Evolutionary conservation across 1,140 invertebrate genomes (phyloP).

Genomic region (Ylistrum balloti): DNA sequence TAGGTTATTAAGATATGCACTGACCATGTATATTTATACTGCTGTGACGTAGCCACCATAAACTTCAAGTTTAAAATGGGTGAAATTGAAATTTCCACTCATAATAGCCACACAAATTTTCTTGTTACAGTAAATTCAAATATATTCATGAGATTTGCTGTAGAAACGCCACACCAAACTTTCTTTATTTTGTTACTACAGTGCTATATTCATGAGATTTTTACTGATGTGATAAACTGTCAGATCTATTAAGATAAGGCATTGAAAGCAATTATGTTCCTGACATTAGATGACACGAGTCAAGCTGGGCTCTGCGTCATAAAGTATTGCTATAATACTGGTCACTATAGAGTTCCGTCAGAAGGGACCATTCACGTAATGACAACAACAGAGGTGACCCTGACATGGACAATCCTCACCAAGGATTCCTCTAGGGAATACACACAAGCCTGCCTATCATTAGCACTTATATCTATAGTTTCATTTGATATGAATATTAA

Average conservation of each 20-base stretch:
- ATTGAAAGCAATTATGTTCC: not conserved
- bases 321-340: not conserved
- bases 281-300: not conserved
- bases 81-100: not conserved
- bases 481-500: not conserved
- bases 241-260: not conserved
- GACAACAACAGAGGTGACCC: not conserved
- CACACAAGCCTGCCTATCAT: not conserved
- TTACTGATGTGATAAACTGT: not conserved
- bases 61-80: not conserved
- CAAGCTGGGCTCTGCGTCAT: slow-evolving; percentile 13
- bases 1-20: not conserved
- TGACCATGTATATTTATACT: not conserved
- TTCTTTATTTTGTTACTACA: not conserved
- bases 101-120: not conserved
- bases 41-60: not conserved
- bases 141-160: not conserved
- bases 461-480: not conserved
- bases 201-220: not conserved
- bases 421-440: too few species aligned
- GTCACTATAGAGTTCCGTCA: not conserved
- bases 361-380: not conserved
- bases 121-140: slow-evolving; percentile 12
- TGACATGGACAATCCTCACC: too few species aligned
- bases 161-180: not conserved